Conservation (phyloP, 2,113 vertebrate genomes). For the Nyctereutes procyonoides region DNA sequence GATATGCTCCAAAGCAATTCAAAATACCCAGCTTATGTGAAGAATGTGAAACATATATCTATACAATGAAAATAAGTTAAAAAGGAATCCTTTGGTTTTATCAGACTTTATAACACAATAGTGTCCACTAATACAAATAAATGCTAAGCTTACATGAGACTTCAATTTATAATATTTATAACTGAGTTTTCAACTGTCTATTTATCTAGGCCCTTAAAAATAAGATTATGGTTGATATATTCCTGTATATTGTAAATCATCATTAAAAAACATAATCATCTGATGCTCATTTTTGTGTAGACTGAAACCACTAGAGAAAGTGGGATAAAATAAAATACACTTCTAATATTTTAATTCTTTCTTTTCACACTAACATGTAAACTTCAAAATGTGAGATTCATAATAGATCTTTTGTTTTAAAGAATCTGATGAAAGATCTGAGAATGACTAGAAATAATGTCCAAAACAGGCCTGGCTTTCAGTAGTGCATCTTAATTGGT, state of each 20-base stretch:
- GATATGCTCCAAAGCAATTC: not conserved
- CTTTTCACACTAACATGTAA: not conserved
- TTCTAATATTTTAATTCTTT: not conserved
- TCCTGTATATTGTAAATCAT: not conserved
- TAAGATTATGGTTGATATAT: not conserved
- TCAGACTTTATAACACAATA: not conserved
- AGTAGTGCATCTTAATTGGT: not conserved
- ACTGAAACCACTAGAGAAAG: not conserved
- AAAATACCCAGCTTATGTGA: not conserved
- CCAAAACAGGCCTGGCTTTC: not conserved
- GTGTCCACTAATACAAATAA: not conserved
- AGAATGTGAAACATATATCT: not conserved
- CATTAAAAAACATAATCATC: not conserved
- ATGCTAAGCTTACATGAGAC: not conserved
- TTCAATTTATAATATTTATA: not conserved
- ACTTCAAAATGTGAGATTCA: not conserved
- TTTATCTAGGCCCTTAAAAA: not conserved
- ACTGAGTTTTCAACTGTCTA: not conserved
- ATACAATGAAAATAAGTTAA: slow-evolving; percentile 9
- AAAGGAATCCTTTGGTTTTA: not conserved
- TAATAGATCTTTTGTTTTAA: not conserved
- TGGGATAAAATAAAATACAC: not conserved
- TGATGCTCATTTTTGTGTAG: not conserved
- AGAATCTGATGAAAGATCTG: not conserved
- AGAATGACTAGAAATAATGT: not conserved